A percentile compares a stretch with the other conserved stretches of the same genome.
phyloP scores from a whole-genome alignment of 2,113 vertebrate species.

The Bolborhynchus lineola region DNA sequence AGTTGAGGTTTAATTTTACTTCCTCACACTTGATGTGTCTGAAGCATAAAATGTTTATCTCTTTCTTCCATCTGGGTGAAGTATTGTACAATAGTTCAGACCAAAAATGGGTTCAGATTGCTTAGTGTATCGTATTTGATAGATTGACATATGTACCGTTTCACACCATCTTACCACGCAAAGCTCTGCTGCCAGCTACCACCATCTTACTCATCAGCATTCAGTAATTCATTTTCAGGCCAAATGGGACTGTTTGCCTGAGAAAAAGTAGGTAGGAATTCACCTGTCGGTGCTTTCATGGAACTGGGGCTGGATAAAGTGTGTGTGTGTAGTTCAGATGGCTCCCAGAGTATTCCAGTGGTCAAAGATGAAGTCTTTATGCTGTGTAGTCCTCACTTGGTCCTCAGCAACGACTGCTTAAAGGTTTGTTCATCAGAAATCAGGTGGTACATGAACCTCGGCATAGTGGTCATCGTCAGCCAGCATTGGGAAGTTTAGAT shows the following conservation, averaged over 20 bases:
- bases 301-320: neutral
- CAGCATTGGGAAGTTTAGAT: fast-evolving
- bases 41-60: slow-evolving; percentile 25
- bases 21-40: slow-evolving; percentile 13
- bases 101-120: slow-evolving; percentile 63
- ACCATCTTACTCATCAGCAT: slow-evolving; percentile 62
- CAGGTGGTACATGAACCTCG: fast-evolving
- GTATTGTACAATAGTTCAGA: slow-evolving; percentile 30
- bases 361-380: neutral
- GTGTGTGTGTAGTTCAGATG: fast-evolving
- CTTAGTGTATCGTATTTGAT: slow-evolving; percentile 68
- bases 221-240: slow-evolving; percentile 45
- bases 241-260: slow-evolving; percentile 34
- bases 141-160: slow-evolving; percentile 69
- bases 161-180: slow-evolving; percentile 66
- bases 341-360: fast-evolving
- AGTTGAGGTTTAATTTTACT: slow-evolving; percentile 69
- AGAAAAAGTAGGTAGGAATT: neutral
- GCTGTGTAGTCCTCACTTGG: neutral
- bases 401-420: neutral
- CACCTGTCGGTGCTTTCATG: neutral
- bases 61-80: slow-evolving; percentile 47
- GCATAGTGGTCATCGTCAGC: neutral
- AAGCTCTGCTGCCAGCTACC: slow-evolving; percentile 58
- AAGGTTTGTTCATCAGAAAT: neutral